A percentile compares a stretch with the other conserved stretches of the same genome.
Evolutionary conservation across 1,140 invertebrate genomes (phyloP).

Genomic region (Pomacea maculata): DNA sequence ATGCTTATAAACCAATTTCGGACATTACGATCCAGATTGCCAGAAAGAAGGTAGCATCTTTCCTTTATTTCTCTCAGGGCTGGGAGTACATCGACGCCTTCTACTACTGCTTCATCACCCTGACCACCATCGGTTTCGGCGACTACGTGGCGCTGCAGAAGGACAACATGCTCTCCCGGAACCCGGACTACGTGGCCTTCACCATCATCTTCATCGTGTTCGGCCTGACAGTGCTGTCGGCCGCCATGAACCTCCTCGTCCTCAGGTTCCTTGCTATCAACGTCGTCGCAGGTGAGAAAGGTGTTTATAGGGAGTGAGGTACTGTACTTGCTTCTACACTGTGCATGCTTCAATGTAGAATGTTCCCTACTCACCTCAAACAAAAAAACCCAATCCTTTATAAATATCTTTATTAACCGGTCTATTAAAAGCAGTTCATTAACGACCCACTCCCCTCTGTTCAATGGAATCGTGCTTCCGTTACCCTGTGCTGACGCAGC

Average conservation of each 20-base stretch:
- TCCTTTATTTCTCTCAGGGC: constrained; percentile 70
- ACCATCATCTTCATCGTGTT: constrained; percentile 98
- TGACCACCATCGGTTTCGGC: constrained; percentile 93
- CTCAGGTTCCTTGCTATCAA: constrained; percentile 99
- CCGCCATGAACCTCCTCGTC: constrained; percentile 96
- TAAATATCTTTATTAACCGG: too few species aligned
- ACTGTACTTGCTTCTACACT: too few species aligned
- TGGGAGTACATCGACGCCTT: constrained; percentile 99
- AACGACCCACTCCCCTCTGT: too few species aligned
- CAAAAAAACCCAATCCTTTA: too few species aligned
- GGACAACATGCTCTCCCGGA: constrained; percentile 27
- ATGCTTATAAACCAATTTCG: too few species aligned
- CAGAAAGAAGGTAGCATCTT: background rate
- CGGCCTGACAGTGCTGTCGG: constrained; percentile 98
- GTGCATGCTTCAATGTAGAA: too few species aligned
- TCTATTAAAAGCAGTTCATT: too few species aligned
- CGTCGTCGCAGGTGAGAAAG: constrained; percentile 82
- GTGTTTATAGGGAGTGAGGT: too few species aligned
- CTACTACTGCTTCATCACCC: constrained; percentile 98
- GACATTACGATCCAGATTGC: too few species aligned
- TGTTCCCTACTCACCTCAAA: too few species aligned
- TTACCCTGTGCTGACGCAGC: too few species aligned
- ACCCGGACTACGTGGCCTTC: constrained; percentile 78
- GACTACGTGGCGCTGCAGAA: constrained; percentile 61
- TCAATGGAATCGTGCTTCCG: too few species aligned